Percentiles rank a stretch among this genome's conserved stretches.
phyloP scores from a whole-genome alignment of 2,113 vertebrate genomes.

The Ciconia stormi region DNA sequence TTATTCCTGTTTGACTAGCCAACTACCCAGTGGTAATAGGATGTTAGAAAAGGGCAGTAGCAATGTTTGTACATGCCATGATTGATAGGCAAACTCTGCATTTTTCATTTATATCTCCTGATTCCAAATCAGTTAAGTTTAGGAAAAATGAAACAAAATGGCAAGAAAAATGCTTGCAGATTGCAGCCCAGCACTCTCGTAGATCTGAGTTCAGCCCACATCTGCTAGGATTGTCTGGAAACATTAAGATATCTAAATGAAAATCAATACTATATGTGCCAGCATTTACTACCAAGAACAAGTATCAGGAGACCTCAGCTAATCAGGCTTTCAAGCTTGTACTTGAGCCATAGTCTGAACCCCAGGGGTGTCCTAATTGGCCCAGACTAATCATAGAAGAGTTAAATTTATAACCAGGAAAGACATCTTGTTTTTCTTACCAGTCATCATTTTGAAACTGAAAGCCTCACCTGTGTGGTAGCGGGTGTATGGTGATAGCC shows the following conservation, averaged over 20 bases:
- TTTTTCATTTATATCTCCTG: conserved; percentile 95
- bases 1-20: conserved; percentile 97
- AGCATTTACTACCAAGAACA: conserved; percentile 84
- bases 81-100: conserved; percentile 86
- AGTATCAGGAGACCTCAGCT: conserved; percentile 83
- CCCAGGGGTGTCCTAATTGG: conserved; percentile 83
- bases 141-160: conserved; percentile 94
- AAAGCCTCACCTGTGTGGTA: conserved; percentile 73
- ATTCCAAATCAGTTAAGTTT: conserved; percentile 94
- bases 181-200: conserved; percentile 81
- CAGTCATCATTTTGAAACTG: conserved; percentile 63
- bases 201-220: conserved; percentile 84
- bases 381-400: conserved; percentile 80
- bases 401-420: conserved; percentile 83
- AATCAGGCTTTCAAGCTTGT: conserved; percentile 82
- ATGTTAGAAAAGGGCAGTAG: conserved; percentile 90
- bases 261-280: conserved; percentile 96
- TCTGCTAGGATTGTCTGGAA: conserved; percentile 87
- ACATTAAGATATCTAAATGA: conserved; percentile 99
- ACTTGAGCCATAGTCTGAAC: conserved; percentile 73
- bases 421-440: conserved; percentile 83
- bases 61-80: conserved; percentile 85
- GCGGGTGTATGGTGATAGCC: conserved; percentile 55
- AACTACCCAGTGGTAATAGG: conserved; percentile 95
- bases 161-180: conserved; percentile 91